These are phyloP conservation scores for Ictalurus furcatus DNA, from an alignment of 2,113 vertebrate genomes.

Conservation along the genomic window DNA sequence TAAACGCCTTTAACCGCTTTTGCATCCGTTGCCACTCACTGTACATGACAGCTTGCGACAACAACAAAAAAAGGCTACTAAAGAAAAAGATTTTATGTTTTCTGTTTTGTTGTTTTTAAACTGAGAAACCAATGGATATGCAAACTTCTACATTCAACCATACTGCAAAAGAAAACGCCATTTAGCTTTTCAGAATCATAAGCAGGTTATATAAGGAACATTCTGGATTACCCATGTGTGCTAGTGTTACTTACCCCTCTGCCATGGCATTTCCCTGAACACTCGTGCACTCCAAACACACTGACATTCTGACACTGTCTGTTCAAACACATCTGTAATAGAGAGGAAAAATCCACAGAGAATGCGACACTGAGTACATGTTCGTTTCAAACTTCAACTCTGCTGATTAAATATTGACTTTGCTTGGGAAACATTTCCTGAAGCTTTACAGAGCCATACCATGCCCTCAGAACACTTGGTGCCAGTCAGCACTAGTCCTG, in stretches of 20 bases:
- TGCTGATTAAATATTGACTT: slow-evolving; percentile 15
- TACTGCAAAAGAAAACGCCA: background rate
- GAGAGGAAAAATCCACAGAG: slow-evolving; percentile 21
- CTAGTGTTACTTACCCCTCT: slow-evolving; percentile 81
- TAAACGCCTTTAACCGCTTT: no score
- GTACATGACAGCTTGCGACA: no score
- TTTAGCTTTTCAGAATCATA: background rate
- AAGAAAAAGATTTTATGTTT: background rate
- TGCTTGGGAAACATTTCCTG: background rate
- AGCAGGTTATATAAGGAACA: background rate
- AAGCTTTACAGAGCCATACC: slow-evolving; percentile 72
- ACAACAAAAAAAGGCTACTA: background rate
- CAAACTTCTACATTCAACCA: background rate
- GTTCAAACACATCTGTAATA: slow-evolving; percentile 88
- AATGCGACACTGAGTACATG: slow-evolving; percentile 3
- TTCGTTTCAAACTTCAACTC: slow-evolving; percentile 9
- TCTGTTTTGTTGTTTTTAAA: background rate
- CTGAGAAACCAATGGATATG: background rate
- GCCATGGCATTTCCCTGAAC: slow-evolving; percentile 82
- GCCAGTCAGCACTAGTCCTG: slow-evolving; percentile 89
- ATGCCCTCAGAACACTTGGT: slow-evolving; percentile 92
- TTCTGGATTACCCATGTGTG: background rate
- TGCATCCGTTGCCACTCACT: no score
- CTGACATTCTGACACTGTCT: slow-evolving; percentile 92
- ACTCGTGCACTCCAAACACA: slow-evolving; percentile 86